A percentile compares a stretch with the other conserved stretches of the same genome.
Conservation (phyloP, 2,797 vertebrate genomes). For the Rhodeus uyekii region DNA sequence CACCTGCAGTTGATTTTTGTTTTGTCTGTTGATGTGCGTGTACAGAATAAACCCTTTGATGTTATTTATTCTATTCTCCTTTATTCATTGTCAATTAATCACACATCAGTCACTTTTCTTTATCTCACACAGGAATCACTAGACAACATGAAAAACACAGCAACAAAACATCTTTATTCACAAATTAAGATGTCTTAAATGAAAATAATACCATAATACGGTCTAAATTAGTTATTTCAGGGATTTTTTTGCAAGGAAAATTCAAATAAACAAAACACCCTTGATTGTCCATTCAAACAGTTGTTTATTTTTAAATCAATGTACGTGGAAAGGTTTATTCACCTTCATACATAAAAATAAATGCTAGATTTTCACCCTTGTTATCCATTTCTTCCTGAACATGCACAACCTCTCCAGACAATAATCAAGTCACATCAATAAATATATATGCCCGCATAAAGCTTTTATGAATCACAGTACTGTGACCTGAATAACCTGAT, state of each 20-base stretch:
- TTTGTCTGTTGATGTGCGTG: neutral
- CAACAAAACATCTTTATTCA: slow-evolving; percentile 20
- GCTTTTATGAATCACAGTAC: neutral
- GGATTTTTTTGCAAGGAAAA: neutral
- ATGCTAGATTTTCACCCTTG: neutral
- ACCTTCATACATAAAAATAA: slow-evolving; percentile 1
- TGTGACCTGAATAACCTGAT: neutral
- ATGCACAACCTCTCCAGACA: neutral
- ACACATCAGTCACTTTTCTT: slow-evolving; percentile 2
- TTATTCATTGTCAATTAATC: slow-evolving; percentile 24
- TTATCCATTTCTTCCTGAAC: slow-evolving; percentile 12
- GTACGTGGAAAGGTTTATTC: neutral
- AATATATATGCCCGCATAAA: neutral
- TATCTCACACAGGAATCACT: neutral
- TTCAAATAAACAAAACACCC: neutral
- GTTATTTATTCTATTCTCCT: neutral
- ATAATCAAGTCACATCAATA: slow-evolving; percentile 26
- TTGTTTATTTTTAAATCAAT: neutral
- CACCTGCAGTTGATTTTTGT: neutral
- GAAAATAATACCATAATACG: neutral
- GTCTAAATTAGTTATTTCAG: neutral
- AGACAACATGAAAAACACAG: slow-evolving; percentile 1
- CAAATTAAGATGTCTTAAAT: neutral
- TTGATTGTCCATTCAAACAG: neutral
- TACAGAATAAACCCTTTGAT: neutral